phyloP scores from a whole-genome alignment of 2,888 invertebrate species.

The Cantharis rustica region DNA sequence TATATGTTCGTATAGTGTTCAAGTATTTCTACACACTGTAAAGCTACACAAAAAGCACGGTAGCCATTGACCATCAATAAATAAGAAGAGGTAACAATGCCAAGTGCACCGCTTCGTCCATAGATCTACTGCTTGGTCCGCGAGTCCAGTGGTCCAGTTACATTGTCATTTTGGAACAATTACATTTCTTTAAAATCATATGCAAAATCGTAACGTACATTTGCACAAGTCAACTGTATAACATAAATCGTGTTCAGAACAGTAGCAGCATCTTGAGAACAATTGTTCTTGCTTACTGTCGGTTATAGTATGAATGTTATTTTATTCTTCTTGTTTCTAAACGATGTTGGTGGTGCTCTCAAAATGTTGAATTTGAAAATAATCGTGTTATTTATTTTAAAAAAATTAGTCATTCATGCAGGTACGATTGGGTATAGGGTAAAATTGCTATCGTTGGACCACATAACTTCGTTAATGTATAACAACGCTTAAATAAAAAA shows the following conservation, averaged over 20 bases:
- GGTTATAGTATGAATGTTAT: constrained; percentile 53
- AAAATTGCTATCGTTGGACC: no score
- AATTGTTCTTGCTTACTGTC: constrained; percentile 56
- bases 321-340: constrained; percentile 42
- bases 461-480: no score
- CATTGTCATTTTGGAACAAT: constrained; percentile 41
- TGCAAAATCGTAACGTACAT: constrained; percentile 39
- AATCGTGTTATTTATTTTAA: not conserved
- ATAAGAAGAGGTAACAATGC: constrained; percentile 56
- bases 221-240: constrained; percentile 47
- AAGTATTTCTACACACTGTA: constrained; percentile 44
- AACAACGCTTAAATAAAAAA: no score
- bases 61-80: constrained; percentile 56
- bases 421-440: not conserved
- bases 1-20: constrained; percentile 37
- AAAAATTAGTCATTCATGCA: not conserved
- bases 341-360: constrained; percentile 44
- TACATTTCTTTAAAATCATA: constrained; percentile 33
- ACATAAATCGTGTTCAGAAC: constrained; percentile 54
- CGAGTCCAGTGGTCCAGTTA: constrained; percentile 42
- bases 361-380: constrained; percentile 34
- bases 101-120: constrained; percentile 52
- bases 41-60: constrained; percentile 47
- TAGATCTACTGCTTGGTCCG: constrained; percentile 48
- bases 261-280: constrained; percentile 56